These are phyloP conservation scores for Hesperophylax magnus DNA, from an alignment of 1,140 invertebrate genomes.

Conservation along the genomic window DNA sequence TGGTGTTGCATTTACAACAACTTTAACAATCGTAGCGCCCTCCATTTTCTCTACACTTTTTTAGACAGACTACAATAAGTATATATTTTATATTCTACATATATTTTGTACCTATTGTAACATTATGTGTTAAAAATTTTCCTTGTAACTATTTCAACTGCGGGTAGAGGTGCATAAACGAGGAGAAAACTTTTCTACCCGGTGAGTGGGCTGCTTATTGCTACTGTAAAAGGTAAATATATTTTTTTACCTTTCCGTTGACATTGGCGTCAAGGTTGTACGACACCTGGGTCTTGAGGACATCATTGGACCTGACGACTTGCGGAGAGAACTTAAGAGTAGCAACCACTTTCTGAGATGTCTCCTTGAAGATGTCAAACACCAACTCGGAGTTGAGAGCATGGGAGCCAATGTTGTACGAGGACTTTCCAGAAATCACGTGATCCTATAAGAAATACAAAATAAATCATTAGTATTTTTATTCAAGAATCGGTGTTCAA, in stretches of 20 bases:
- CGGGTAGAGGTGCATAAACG: too few relatives aligned
- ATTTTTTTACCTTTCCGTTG: conserved; percentile 42
- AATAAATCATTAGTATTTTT: not conserved
- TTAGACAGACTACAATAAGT: too few relatives aligned
- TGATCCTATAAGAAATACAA: conserved; percentile 64
- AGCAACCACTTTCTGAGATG: conserved; percentile 74
- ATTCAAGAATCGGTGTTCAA: not conserved
- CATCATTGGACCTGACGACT: conserved; percentile 60
- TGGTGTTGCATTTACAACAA: too few relatives aligned
- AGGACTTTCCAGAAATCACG: conserved; percentile 66
- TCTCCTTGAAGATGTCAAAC: conserved; percentile 75
- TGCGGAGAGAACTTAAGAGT: conserved; percentile 60
- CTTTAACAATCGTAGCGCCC: too few relatives aligned
- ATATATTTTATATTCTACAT: too few relatives aligned
- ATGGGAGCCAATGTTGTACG: conserved; percentile 63
- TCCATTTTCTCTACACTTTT: too few relatives aligned
- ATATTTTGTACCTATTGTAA: too few relatives aligned
- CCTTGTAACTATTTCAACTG: too few relatives aligned
- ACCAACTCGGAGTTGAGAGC: conserved; percentile 68
- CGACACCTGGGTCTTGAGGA: not conserved
- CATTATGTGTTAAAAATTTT: too few relatives aligned
- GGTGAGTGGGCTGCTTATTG: too few relatives aligned
- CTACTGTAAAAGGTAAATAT: too few relatives aligned
- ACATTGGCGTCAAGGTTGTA: conserved; percentile 12
- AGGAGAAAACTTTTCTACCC: too few relatives aligned